phyloP scores from a whole-genome alignment of 2,797 vertebrate species.

The Acrocephalus scirpaceus region DNA sequence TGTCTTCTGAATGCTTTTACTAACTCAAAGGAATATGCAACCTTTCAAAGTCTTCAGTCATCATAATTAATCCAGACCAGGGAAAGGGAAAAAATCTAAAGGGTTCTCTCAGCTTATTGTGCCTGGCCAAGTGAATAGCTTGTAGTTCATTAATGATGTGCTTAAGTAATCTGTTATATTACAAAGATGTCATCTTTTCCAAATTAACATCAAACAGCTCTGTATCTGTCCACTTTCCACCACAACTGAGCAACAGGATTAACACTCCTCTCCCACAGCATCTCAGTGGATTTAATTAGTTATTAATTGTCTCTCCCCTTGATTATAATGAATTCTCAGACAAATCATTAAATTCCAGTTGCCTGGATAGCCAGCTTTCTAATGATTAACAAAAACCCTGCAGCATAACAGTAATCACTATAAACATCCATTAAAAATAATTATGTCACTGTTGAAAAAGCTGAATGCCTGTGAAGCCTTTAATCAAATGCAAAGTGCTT shows the following conservation, averaged over 20 bases:
- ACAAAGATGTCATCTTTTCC: neutral
- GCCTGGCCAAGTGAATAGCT: neutral
- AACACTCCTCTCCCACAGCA: slow-evolving; percentile 22
- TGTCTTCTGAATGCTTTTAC: neutral
- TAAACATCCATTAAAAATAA: slow-evolving; percentile 14
- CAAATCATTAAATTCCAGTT: slow-evolving; percentile 46
- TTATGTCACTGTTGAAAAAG: neutral
- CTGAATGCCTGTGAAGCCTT: neutral
- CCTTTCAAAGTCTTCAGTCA: slow-evolving; percentile 12
- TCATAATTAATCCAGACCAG: neutral
- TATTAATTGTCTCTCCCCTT: slow-evolving; percentile 32
- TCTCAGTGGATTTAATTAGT: slow-evolving; percentile 45
- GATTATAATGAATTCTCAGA: slow-evolving; percentile 58
- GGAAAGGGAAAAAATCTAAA: slow-evolving; percentile 3
- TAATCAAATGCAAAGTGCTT: slow-evolving; percentile 8
- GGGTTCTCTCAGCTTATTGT: neutral
- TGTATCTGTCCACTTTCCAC: neutral
- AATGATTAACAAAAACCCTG: slow-evolving; percentile 40
- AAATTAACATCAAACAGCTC: neutral
- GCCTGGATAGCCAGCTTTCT: slow-evolving; percentile 1
- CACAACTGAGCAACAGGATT: neutral
- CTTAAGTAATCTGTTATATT: neutral
- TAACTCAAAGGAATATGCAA: neutral
- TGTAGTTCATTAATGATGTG: neutral
- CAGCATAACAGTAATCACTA: slow-evolving; percentile 2